These are phyloP conservation scores for Nettapus auritus DNA, from an alignment of 2,113 vertebrate genomes.

Conservation along the genomic window DNA sequence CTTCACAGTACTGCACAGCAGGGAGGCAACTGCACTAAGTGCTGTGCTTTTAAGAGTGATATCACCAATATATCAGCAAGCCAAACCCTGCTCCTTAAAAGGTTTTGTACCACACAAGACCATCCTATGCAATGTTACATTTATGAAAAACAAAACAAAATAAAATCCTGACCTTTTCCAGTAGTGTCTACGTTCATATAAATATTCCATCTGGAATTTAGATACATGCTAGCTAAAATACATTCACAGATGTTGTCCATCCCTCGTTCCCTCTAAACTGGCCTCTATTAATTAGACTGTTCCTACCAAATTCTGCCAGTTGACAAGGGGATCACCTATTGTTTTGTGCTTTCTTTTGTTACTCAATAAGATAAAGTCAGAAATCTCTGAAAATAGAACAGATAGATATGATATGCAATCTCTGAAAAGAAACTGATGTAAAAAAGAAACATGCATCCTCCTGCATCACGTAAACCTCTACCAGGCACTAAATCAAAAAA, in stretches of 20 bases:
- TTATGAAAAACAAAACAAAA: not conserved
- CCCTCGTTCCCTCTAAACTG: not conserved
- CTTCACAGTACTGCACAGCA: not conserved
- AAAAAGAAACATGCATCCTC: not conserved
- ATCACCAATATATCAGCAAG: not conserved
- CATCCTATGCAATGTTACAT: not conserved
- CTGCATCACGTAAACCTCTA: not conserved
- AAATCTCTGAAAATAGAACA: not conserved
- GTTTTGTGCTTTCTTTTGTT: not conserved
- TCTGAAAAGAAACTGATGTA: not conserved
- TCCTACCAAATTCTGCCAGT: not conserved
- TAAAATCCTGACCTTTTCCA: not conserved
- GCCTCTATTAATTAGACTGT: not conserved
- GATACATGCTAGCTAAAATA: not conserved
- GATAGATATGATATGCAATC: not conserved
- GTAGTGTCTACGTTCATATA: not conserved
- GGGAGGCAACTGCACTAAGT: not conserved
- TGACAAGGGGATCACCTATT: not conserved
- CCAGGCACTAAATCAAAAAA: not conserved
- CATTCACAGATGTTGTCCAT: rapidly evolving
- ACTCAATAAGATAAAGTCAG: not conserved
- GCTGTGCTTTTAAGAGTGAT: not conserved
- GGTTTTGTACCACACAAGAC: not conserved
- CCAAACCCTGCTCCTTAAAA: not conserved
- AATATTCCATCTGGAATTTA: not conserved